phyloP scores from a whole-genome alignment of 2,888 invertebrate species.

The Lepidocyrtoides sp. region DNA sequence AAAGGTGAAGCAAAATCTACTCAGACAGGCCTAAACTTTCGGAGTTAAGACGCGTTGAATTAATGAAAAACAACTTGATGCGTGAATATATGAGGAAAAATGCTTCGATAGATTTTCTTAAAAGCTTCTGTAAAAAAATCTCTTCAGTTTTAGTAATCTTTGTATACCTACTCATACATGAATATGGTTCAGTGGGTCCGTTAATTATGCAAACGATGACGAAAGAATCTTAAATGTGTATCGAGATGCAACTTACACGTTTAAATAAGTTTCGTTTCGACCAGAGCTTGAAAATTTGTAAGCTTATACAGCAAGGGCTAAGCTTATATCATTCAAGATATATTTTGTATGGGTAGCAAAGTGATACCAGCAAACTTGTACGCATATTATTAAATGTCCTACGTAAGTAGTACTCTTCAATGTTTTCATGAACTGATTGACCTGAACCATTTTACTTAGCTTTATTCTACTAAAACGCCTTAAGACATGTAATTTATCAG shows the following conservation, averaged over 20 bases:
- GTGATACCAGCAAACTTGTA: too few species aligned
- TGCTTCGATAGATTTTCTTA: constrained; percentile 38
- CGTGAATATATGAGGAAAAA: constrained; percentile 20
- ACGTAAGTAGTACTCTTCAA: too few species aligned
- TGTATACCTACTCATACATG: constrained; percentile 39
- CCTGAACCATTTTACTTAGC: too few species aligned
- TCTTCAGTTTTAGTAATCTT: too few species aligned
- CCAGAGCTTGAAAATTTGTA: too few species aligned
- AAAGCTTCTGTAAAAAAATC: constrained; percentile 24
- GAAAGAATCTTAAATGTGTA: constrained; percentile 31
- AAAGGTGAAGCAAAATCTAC: constrained; percentile 28
- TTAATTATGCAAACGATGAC: constrained; percentile 63
- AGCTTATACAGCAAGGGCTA: too few species aligned
- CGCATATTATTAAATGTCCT: too few species aligned
- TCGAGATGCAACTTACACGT: background rate
- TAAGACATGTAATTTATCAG: too few species aligned
- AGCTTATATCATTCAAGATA: too few species aligned
- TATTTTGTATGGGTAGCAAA: too few species aligned
- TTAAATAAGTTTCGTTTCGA: background rate
- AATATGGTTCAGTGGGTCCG: constrained; percentile 41
- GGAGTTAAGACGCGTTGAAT: constrained; percentile 35
- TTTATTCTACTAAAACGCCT: too few species aligned
- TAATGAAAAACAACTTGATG: constrained; percentile 61
- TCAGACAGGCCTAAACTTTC: constrained; percentile 39
- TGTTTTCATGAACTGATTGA: too few species aligned